phyloP scores from a whole-genome alignment of 2,888 invertebrate species.

The Mythimna lalbum region DNA sequence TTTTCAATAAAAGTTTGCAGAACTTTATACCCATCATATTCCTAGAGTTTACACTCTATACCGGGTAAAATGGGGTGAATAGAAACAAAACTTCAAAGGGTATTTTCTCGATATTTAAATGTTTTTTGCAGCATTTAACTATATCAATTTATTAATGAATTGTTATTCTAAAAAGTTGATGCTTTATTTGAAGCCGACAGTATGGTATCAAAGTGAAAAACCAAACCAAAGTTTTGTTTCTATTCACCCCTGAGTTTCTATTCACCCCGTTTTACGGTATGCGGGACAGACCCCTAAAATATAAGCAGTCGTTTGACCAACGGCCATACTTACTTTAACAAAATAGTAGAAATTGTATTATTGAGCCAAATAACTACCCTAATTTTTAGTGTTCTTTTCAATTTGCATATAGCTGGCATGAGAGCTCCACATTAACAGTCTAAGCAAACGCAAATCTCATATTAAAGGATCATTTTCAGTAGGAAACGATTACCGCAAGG shows the following conservation, averaged over 20 bases:
- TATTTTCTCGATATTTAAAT: too few species aligned
- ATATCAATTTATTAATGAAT: too few species aligned
- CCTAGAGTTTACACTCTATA: background rate
- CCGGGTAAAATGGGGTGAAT: too few species aligned
- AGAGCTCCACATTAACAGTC: slow-evolving; percentile 75
- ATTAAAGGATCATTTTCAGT: slow-evolving; percentile 80
- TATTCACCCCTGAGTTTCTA: too few species aligned
- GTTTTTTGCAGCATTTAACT: too few species aligned
- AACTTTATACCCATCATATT: background rate
- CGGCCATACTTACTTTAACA: background rate
- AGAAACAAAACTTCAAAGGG: too few species aligned
- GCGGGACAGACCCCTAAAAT: background rate
- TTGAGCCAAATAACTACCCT: slow-evolving; percentile 13
- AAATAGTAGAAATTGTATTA: slow-evolving; percentile 1
- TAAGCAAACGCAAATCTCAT: slow-evolving; percentile 82
- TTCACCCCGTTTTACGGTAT: too few species aligned
- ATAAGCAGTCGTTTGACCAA: background rate
- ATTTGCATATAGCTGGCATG: slow-evolving; percentile 79
- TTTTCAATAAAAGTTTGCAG: too few species aligned
- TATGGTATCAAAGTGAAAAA: too few species aligned
- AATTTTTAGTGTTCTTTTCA: slow-evolving; percentile 59
- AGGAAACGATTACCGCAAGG: slow-evolving; percentile 73
- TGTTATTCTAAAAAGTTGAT: too few species aligned
- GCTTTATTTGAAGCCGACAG: too few species aligned
- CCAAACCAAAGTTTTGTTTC: too few species aligned